phyloP scores from a whole-genome alignment of 2,888 invertebrate species.

The Nysson spinosus region DNA sequence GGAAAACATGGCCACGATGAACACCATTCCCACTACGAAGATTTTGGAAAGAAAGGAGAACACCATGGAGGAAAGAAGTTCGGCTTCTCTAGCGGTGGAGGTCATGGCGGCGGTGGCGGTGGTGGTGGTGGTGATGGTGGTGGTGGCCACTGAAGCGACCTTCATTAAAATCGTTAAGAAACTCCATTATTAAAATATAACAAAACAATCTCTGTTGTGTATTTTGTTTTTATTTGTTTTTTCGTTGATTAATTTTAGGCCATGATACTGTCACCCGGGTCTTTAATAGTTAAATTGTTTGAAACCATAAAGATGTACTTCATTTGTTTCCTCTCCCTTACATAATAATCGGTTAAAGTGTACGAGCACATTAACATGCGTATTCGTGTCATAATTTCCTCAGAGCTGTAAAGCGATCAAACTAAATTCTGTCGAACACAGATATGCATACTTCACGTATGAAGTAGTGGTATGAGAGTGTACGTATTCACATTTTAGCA shows the following conservation, averaged over 20 bases:
- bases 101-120: conserved; percentile 11
- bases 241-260: conserved; percentile 56
- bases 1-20: conserved; percentile 82
- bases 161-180: conserved; percentile 33
- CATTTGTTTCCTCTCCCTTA: not conserved
- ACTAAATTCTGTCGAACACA: too few species aligned
- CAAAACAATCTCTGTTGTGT: conserved; percentile 31
- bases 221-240: conserved; percentile 35
- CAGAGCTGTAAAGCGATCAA: too few species aligned
- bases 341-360: too few species aligned
- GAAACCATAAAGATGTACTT: conserved; percentile 1
- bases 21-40: conserved; percentile 80
- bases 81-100: conserved; percentile 64
- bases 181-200: conserved; percentile 8
- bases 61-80: conserved; percentile 79
- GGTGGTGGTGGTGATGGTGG: conserved; percentile 15
- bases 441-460: not conserved
- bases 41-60: conserved; percentile 82
- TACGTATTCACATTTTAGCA: too few species aligned
- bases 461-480: too few species aligned
- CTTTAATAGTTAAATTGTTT: conserved; percentile 39
- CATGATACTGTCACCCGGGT: conserved; percentile 9
- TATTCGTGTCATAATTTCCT: too few species aligned
- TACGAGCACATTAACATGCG: not conserved
- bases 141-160: conserved; percentile 7